A percentile compares a stretch with the other conserved stretches of the same genome.
Evolutionary conservation across 2,113 vertebrate genomes (phyloP).

Genomic region (Psittacus erithacus): DNA sequence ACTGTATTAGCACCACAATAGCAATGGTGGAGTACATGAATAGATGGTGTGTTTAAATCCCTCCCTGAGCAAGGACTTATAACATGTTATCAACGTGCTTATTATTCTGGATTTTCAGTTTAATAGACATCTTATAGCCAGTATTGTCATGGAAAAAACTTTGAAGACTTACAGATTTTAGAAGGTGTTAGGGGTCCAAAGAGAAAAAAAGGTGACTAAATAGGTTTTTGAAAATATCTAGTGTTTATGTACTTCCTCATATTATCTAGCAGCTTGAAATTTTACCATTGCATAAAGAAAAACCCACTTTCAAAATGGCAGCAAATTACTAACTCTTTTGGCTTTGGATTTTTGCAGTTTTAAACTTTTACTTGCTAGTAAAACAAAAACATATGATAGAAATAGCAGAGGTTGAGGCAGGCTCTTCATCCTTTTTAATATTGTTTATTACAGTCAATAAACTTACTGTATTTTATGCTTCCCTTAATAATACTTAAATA

Average conservation of each 20-base stretch:
- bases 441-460: background rate
- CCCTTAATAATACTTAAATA: background rate
- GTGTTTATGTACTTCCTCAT: background rate
- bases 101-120: background rate
- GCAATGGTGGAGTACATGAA: background rate
- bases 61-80: background rate
- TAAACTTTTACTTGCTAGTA: background rate
- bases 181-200: background rate
- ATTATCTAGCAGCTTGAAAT: background rate
- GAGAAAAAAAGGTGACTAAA: background rate
- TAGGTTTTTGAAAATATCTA: background rate
- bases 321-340: background rate
- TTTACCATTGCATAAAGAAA: background rate
- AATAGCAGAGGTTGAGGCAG: background rate
- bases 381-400: background rate
- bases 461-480: background rate
- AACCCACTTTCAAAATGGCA: background rate
- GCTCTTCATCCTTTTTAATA: background rate
- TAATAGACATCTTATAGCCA: background rate
- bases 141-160: background rate
- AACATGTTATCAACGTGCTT: background rate
- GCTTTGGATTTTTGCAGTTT: background rate
- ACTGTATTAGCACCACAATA: background rate
- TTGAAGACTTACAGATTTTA: background rate
- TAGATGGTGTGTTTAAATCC: background rate